phyloP scores from a whole-genome alignment of 2,888 invertebrate species.

The Vesta saturnalis region DNA sequence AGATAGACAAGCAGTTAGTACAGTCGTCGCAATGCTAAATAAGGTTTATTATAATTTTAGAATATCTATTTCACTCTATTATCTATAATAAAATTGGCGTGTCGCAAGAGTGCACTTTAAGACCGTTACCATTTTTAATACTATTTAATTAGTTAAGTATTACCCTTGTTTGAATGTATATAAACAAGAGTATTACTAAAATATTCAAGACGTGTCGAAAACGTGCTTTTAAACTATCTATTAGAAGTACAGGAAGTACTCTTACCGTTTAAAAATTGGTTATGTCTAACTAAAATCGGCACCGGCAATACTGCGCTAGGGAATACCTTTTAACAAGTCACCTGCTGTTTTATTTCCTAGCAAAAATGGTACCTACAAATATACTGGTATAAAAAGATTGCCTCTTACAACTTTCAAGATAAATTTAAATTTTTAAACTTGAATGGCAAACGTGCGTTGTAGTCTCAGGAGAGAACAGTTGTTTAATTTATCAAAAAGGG shows the following conservation, averaged over 20 bases:
- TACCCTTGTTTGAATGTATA: too few relatives aligned
- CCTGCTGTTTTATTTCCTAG: background rate
- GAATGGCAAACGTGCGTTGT: too few relatives aligned
- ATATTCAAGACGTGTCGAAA: background rate
- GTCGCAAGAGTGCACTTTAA: background rate
- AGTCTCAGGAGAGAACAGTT: background rate
- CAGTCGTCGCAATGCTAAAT: slow-evolving; percentile 27
- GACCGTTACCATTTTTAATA: background rate
- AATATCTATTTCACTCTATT: background rate
- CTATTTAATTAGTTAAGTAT: background rate
- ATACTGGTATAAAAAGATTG: slow-evolving; percentile 26
- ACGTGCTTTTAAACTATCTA: too few relatives aligned
- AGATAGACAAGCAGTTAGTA: slow-evolving; percentile 34
- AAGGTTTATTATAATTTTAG: slow-evolving; percentile 4
- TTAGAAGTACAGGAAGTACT: background rate
- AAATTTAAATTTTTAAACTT: too few relatives aligned
- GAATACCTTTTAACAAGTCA: background rate
- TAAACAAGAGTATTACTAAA: too few relatives aligned
- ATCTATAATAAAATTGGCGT: background rate
- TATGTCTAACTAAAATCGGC: background rate
- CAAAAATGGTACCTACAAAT: slow-evolving; percentile 32
- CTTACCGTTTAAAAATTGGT: too few relatives aligned
- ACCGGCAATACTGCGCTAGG: background rate
- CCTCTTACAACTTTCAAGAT: too few relatives aligned
- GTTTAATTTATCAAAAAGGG: background rate